A percentile compares a stretch with the other conserved stretches of the same genome.
Evolutionary conservation across 2,797 vertebrate species (phyloP).

Genomic region (Lateolabrax maculatus): DNA sequence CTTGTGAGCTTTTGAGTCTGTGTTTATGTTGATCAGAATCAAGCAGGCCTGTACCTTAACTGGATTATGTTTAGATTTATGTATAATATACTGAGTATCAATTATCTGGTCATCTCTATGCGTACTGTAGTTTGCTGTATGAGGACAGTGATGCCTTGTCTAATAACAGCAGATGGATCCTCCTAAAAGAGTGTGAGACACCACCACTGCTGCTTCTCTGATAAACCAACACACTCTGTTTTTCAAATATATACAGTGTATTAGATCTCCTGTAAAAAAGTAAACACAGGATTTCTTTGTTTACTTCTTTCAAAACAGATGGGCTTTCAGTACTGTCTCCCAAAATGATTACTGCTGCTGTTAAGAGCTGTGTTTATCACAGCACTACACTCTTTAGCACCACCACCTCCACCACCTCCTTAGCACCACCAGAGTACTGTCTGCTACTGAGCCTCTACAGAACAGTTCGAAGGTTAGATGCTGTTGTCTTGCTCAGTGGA

Average conservation of each 20-base stretch:
- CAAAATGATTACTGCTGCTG: conserved; percentile 17
- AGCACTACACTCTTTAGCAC: background rate
- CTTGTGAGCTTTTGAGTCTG: background rate
- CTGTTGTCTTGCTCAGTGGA: background rate
- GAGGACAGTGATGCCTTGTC: conserved; percentile 10
- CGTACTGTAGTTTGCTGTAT: conserved; percentile 10
- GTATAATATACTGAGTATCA: background rate
- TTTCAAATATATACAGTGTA: background rate
- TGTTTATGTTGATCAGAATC: background rate
- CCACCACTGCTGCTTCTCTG: conserved; percentile 40
- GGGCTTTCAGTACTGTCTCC: conserved; percentile 5
- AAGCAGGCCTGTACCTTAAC: background rate
- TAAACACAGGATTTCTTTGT: conserved; percentile 17
- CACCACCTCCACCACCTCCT: background rate
- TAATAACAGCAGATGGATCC: conserved; percentile 20
- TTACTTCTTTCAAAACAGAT: conserved; percentile 19
- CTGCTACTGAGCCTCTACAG: background rate
- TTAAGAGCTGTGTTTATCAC: conserved; percentile 20
- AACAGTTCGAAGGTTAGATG: conserved; percentile 10
- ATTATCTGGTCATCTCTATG: background rate
- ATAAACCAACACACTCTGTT: background rate
- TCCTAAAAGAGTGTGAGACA: conserved; percentile 11
- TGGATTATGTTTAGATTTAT: background rate
- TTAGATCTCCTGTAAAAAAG: background rate
- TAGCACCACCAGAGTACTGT: background rate